A percentile compares a stretch with the other conserved stretches of the same genome.
Evolutionary conservation across 2,888 invertebrate genomes (phyloP).

Genomic region (Acronicta psi): DNA sequence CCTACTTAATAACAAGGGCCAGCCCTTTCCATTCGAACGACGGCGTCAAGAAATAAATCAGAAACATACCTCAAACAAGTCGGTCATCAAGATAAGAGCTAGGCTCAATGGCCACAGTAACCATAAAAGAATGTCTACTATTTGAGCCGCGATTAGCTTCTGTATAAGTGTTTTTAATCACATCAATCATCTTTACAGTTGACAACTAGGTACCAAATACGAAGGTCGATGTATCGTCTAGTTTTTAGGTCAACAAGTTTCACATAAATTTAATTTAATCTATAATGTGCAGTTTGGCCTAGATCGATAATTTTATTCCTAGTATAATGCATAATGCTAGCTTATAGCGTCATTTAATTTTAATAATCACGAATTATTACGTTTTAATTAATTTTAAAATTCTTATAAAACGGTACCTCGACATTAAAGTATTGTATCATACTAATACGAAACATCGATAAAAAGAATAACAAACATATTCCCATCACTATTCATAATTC

Average conservation of each 20-base stretch:
- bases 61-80: constrained; percentile 47
- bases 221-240: constrained; percentile 21
- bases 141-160: constrained; percentile 47
- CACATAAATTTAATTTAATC: constrained; percentile 35
- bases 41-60: constrained; percentile 45
- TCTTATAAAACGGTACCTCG: neutral
- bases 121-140: constrained; percentile 50
- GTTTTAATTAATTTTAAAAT: neutral
- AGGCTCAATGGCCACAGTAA: constrained; percentile 49
- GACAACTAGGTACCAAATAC: constrained; percentile 40
- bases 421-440: neutral
- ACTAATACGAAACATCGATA: constrained; percentile 7
- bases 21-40: constrained; percentile 37
- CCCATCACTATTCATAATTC: constrained; percentile 36
- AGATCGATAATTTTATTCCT: constrained; percentile 35
- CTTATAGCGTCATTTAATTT: constrained; percentile 18
- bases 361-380: constrained; percentile 35
- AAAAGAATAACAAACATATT: neutral
- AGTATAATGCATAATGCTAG: constrained; percentile 25
- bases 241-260: constrained; percentile 29
- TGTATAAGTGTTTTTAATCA: constrained; percentile 33
- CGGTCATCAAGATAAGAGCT: constrained; percentile 58
- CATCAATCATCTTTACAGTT: constrained; percentile 48
- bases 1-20: constrained; percentile 51
- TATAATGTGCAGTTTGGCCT: constrained; percentile 40